Base-by-base conservation (phyloP, 2,113 vertebrate species). In the Panurus biarmicus region DNA sequence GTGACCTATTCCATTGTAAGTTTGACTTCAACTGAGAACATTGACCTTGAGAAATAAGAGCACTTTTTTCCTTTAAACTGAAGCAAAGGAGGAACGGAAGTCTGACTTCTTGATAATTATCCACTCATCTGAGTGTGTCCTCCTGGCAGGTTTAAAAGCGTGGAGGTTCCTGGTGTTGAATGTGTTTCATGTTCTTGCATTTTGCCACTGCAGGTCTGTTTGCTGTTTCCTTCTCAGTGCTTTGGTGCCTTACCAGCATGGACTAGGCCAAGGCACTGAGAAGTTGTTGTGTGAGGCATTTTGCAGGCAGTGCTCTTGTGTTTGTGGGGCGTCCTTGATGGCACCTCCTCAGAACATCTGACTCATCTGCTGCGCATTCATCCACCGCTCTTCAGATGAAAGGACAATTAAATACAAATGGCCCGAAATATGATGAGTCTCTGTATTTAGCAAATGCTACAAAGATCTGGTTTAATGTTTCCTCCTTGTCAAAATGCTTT, bases 381-480 rank as follows among this genome's bases (percentile, higher is more conserved):
- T 76, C 81, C 74, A 57, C 42, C 0, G 8, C 94, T 95, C 87
- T 96, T 96, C 91, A 94, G 94, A 95, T 94, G 94, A 95, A 96
- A 93, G 85, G 71, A 89, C 81, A 87, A 92, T 96, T 96, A 95
- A 94, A 94, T 94, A 94, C 62, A 85, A 96, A 89, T 85, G 67
- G 82, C 66, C 51, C 9, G 14, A 95, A 95, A 95, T 89, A 85
- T 58, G 77, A 96, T 89, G 75, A 96, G 87, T 47, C 58, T 91
- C 93, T 93, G 77, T 85, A 79, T 96, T 95, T 95, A 95, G 91
- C 71, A 94, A 87, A 79, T 78, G 75, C n/a, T 93, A 72, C 94
- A 93, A 94, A 94, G 76, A 83, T 71, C 75, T 88, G 64, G 67
- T 87, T 91, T 93, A 92, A 90, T 56, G 58, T 90, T 95, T 96